Conservation (phyloP, 2,888 invertebrate species). For the Biston betularia region DNA sequence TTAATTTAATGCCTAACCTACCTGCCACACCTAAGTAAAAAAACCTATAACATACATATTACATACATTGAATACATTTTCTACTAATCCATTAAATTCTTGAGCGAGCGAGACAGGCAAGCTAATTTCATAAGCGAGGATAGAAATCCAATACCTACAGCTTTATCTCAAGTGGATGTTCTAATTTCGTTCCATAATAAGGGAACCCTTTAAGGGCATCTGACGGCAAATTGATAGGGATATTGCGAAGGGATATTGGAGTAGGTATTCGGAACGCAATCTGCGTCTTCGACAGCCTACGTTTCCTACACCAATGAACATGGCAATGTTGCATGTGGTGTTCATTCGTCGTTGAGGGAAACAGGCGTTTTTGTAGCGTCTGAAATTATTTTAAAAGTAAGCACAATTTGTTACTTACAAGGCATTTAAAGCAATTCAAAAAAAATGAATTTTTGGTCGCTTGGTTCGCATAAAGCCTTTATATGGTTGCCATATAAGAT, state of each 20-base stretch:
- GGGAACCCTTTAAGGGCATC: conserved; percentile 37
- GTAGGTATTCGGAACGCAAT: conserved; percentile 41
- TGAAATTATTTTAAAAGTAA: background rate
- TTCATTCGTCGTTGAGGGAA: background rate
- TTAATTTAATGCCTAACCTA: too few species aligned
- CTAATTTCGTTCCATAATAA: conserved; percentile 45
- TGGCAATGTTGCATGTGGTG: conserved; percentile 23
- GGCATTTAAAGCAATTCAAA: too few species aligned
- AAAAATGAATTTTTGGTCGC: too few species aligned
- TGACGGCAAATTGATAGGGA: conserved; percentile 48
- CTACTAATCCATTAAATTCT: background rate
- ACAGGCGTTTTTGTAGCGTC: background rate
- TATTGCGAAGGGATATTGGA: conserved; percentile 40
- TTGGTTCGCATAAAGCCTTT: too few species aligned
- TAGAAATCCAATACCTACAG: conserved; percentile 36
- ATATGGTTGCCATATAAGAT: too few species aligned
- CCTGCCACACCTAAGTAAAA: too few species aligned
- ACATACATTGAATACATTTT: background rate
- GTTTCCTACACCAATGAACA: conserved; percentile 35
- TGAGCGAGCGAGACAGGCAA: conserved; percentile 11
- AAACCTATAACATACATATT: background rate
- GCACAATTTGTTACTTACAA: background rate
- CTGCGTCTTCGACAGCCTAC: conserved; percentile 40
- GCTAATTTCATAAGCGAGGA: conserved; percentile 33
- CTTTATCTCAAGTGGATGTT: conserved; percentile 42